Conservation (phyloP, 2,888 invertebrate species). For the Crematogaster levior region DNA sequence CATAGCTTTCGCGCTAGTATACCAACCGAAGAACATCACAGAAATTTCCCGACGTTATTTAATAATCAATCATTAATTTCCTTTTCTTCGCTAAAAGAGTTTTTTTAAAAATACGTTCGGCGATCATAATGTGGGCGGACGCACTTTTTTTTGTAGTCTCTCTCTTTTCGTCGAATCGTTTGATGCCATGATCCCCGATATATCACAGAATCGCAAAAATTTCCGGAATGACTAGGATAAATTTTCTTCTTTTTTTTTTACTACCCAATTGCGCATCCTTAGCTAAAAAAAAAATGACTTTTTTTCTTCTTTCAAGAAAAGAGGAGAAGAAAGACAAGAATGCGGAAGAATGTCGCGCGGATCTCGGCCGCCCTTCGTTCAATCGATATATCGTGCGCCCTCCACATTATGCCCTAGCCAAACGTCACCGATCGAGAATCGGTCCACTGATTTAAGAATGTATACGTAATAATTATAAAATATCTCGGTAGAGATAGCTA, state of each 20-base stretch:
- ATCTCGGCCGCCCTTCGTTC: constrained; percentile 24
- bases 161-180: constrained; percentile 39
- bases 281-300: constrained; percentile 50
- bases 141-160: constrained; percentile 30
- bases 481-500: constrained; percentile 71
- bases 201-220: constrained; percentile 85
- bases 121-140: constrained; percentile 79
- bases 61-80: constrained; percentile 79
- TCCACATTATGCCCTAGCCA: constrained; percentile 76
- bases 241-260: constrained; percentile 73
- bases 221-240: constrained; percentile 85
- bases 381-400: constrained; percentile 40
- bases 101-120: constrained; percentile 67
- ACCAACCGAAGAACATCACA: constrained; percentile 85
- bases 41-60: constrained; percentile 83
- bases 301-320: constrained; percentile 40
- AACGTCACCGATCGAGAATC: constrained; percentile 56
- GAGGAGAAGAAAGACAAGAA: constrained; percentile 21
- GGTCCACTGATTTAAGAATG: constrained; percentile 67
- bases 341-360: constrained; percentile 13
- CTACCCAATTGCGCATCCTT: constrained; percentile 70
- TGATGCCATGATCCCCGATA: constrained; percentile 71
- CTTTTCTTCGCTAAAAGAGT: constrained; percentile 58
- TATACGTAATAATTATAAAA: constrained; percentile 73
- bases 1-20: constrained; percentile 79